Evolutionary conservation across 2,888 invertebrate species (phyloP).

Genomic region (Auanema freiburgensis): DNA sequence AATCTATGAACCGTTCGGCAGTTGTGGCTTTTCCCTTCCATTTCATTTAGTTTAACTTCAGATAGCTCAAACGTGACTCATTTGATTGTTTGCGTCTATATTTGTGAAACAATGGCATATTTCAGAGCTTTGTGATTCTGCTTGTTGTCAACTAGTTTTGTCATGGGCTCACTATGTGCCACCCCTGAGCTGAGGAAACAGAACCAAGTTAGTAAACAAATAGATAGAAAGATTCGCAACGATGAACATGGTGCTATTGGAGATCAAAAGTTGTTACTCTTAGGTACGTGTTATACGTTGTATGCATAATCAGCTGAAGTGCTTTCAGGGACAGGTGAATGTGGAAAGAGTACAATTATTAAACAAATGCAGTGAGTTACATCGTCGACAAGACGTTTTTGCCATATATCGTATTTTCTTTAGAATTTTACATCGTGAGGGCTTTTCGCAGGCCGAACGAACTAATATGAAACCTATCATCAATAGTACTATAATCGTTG

Average conservation of each 20-base stretch:
- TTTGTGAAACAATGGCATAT: too few relatives aligned
- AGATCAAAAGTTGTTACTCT: conserved; percentile 36
- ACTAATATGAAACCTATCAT: conserved; percentile 6
- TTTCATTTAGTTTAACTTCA: too few relatives aligned
- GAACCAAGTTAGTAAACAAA: conserved; percentile 10
- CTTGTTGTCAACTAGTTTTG: too few relatives aligned
- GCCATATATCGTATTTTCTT: conserved; percentile 12
- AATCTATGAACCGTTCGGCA: too few relatives aligned
- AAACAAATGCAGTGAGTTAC: conserved; percentile 46
- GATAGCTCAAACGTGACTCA: too few relatives aligned
- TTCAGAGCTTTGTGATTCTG: not conserved
- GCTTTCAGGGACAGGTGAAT: conserved; percentile 42
- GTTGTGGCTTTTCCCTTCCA: too few relatives aligned
- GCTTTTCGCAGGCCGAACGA: conserved; percentile 6
- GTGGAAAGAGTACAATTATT: conserved; percentile 46
- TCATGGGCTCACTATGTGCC: conserved; percentile 34
- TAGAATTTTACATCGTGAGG: conserved; percentile 18
- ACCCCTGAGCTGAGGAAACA: conserved; percentile 30
- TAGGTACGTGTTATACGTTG: conserved; percentile 19
- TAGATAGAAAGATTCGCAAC: conserved; percentile 17
- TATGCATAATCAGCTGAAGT: not conserved
- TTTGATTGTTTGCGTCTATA: too few relatives aligned
- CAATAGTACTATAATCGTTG: conserved; percentile 15
- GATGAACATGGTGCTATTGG: conserved; percentile 31
- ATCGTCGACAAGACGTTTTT: conserved; percentile 12